Percentiles rank a stretch among this genome's conserved stretches.
Conservation (phyloP, 1,140 invertebrate genomes). For the Yoshiicerus persimilis region DNA sequence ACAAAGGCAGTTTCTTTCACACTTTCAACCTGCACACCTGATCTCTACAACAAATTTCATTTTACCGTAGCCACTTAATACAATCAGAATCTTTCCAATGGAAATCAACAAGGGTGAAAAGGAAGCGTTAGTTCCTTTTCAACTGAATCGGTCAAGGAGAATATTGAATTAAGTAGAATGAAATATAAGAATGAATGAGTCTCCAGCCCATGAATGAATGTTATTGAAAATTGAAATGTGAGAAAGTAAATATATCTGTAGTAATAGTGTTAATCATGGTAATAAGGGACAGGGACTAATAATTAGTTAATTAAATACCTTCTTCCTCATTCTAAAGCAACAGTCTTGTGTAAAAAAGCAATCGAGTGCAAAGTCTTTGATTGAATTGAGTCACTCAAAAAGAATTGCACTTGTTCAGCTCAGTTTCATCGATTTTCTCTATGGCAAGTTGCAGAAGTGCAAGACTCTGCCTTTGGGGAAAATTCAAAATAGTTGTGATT, state of each 20-base stretch:
- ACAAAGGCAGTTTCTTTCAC: neutral
- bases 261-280: neutral
- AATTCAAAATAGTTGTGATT: neutral
- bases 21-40: neutral
- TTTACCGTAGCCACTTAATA: neutral
- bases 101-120: neutral
- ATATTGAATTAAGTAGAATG: neutral
- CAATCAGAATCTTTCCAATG: neutral
- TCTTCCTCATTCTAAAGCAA: neutral
- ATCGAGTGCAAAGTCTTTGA: neutral
- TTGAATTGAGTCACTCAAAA: neutral
- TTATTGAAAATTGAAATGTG: neutral
- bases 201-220: neutral
- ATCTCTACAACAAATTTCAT: neutral
- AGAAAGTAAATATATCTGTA: neutral
- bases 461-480: neutral
- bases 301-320: neutral
- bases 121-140: neutral
- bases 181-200: neutral
- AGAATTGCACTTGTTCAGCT: neutral
- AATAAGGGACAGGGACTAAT: neutral
- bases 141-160: neutral
- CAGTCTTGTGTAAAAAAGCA: conserved; percentile 11
- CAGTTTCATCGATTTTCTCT: conserved; percentile 12
- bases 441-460: conserved; percentile 2